Percentiles rank a stretch among this genome's conserved stretches.
phyloP scores from a whole-genome alignment of 1,140 invertebrate genomes.

The Anastrepha ludens region DNA sequence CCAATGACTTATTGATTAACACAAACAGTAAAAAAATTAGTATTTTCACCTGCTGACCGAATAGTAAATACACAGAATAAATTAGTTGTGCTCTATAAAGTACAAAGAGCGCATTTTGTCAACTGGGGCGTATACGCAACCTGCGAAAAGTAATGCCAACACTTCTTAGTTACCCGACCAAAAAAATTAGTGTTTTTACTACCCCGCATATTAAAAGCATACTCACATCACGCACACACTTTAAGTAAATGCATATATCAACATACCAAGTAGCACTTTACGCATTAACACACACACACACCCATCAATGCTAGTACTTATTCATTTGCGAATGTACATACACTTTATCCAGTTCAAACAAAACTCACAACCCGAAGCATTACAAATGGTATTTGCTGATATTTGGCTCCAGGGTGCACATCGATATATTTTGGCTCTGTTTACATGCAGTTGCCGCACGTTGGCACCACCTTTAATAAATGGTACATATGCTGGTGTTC shows the following conservation, averaged over 20 bases:
- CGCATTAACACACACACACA: background rate
- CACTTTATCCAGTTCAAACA: background rate
- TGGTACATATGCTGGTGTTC: background rate
- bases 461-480: conserved; percentile 16
- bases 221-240: background rate
- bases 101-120: too few relatives aligned
- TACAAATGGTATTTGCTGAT: background rate
- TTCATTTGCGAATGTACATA: background rate
- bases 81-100: too few relatives aligned
- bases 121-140: background rate
- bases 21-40: too few relatives aligned
- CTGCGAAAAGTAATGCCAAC: background rate
- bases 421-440: background rate
- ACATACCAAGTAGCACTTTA: background rate
- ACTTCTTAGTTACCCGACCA: background rate
- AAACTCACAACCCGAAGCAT: background rate
- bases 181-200: background rate
- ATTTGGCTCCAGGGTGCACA: background rate
- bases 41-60: too few relatives aligned
- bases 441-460: background rate
- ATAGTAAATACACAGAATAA: too few relatives aligned
- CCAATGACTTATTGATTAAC: too few relatives aligned
- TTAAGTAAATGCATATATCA: background rate
- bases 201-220: background rate
- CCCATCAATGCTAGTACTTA: background rate